Percentiles rank a stretch among this genome's conserved stretches.
These are phyloP conservation scores for Tubulanus polymorphus DNA, from an alignment of 2,888 invertebrate species.

Conservation along the genomic window DNA sequence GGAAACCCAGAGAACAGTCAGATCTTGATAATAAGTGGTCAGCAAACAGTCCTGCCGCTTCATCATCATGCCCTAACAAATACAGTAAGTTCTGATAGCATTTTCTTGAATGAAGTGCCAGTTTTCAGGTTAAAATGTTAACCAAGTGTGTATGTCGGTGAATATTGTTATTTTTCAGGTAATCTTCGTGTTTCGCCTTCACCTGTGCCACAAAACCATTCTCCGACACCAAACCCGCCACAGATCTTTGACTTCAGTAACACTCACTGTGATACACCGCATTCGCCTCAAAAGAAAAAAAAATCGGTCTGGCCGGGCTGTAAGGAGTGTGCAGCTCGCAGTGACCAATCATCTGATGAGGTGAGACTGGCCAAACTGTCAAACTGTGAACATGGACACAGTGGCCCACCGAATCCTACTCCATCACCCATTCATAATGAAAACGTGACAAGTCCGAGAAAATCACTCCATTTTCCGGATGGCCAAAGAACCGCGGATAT, in stretches of 20 bases:
- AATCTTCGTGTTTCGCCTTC: not conserved
- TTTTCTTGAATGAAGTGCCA: not conserved
- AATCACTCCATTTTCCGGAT: too few relatives aligned
- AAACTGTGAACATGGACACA: not conserved
- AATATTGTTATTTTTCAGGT: not conserved
- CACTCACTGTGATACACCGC: not conserved
- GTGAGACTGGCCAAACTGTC: conserved; percentile 17
- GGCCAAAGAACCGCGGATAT: too few relatives aligned
- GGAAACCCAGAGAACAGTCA: conserved; percentile 6
- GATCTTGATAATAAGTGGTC: conserved; percentile 17
- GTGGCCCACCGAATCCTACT: not conserved
- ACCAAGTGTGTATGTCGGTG: too few relatives aligned
- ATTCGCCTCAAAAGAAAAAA: not conserved
- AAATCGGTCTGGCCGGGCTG: conserved; percentile 37
- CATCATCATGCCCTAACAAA: not conserved
- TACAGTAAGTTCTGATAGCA: conserved; percentile 11
- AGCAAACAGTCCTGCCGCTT: conserved; percentile 9
- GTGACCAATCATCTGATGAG: conserved; percentile 41
- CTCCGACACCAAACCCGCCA: not conserved
- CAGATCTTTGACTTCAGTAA: not conserved
- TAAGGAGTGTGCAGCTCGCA: conserved; percentile 38
- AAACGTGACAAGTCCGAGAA: too few relatives aligned
- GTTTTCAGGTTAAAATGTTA: not conserved
- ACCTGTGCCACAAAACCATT: not conserved
- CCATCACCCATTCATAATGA: too few relatives aligned